Conservation (phyloP, 2,797 vertebrate species). For the Caiman crocodilus region DNA sequence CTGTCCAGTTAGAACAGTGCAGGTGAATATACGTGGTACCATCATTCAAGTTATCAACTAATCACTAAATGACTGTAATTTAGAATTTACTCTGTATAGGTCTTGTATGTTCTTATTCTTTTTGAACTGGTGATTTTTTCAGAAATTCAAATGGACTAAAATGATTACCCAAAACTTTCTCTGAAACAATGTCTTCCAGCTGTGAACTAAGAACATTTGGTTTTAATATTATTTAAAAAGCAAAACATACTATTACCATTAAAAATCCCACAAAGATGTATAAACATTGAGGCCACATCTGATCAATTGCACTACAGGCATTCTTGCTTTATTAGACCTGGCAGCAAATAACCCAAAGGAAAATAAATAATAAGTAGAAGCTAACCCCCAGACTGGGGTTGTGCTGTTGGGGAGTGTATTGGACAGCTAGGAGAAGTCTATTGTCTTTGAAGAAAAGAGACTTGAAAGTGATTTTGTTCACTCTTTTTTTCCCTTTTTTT, state of each 20-base stretch:
- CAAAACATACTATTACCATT: constrained; percentile 7
- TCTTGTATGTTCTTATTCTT: background rate
- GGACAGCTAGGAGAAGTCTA: background rate
- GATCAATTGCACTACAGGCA: background rate
- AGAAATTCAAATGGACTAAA: background rate
- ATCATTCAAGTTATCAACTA: background rate
- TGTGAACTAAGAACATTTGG: constrained; percentile 17
- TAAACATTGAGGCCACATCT: background rate
- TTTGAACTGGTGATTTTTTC: background rate
- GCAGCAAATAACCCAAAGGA: constrained; percentile 19
- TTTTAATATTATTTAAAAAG: background rate
- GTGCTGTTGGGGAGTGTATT: background rate
- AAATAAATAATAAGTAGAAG: background rate
- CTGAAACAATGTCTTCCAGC: constrained; percentile 32
- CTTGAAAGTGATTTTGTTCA: background rate
- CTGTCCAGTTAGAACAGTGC: background rate
- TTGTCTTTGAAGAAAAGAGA: background rate
- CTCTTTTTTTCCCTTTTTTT: too few species aligned
- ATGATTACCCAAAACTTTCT: background rate
- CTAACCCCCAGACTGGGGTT: background rate
- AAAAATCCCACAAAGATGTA: background rate
- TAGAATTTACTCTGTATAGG: background rate
- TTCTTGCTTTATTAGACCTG: background rate
- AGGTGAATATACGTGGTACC: background rate
- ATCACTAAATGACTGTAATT: background rate